Evolutionary conservation across 2,113 vertebrate genomes (phyloP).

Genomic region (Trogon melanurus): DNA sequence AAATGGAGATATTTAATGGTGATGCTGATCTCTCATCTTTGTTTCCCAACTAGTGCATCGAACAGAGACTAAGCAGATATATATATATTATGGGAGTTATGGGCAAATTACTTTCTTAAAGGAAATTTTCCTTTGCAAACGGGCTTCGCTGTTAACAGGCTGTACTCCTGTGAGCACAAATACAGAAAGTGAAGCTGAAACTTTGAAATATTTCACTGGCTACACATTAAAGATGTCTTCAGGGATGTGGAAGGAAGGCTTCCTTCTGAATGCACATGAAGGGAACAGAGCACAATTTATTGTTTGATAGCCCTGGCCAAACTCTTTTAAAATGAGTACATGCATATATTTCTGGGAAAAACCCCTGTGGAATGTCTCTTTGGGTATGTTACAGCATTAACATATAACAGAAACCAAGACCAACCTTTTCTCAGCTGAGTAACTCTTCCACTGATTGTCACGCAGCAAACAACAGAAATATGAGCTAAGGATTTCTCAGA

Average conservation of each 20-base stretch:
- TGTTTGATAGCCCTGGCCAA: background rate
- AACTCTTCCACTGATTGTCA: background rate
- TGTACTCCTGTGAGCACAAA: background rate
- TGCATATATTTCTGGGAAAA: background rate
- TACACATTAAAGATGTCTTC: background rate
- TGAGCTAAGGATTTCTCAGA: background rate
- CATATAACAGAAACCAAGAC: background rate
- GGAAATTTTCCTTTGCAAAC: background rate
- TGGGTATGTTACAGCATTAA: background rate
- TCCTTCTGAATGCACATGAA: background rate
- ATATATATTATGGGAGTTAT: background rate
- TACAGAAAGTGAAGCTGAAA: background rate
- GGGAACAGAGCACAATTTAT: background rate
- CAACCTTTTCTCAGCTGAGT: background rate
- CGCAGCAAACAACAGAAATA: background rate
- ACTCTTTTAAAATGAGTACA: background rate
- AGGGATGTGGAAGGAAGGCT: background rate
- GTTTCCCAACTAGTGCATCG: background rate
- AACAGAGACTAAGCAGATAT: background rate
- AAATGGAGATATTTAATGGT: background rate
- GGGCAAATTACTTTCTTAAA: constrained; percentile 16
- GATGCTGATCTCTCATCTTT: background rate
- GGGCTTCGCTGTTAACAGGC: background rate
- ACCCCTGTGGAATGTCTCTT: background rate
- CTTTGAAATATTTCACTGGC: background rate